These are phyloP conservation scores for Pollicipes pollicipes DNA, from an alignment of 1,140 invertebrate species.

Conservation along the genomic window DNA sequence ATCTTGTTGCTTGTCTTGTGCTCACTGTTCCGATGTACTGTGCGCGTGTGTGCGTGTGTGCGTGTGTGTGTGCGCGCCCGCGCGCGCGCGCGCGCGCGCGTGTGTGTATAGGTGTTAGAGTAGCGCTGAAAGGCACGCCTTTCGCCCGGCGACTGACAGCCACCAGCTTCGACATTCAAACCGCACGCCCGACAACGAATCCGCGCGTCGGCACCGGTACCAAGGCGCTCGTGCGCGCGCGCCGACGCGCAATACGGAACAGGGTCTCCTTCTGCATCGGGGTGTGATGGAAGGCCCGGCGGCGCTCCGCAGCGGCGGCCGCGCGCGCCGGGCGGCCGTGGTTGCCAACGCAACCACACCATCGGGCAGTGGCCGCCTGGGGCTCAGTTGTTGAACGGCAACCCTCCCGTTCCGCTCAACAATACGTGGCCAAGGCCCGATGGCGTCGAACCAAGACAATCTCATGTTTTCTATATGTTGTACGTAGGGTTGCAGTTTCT, in stretches of 20 bases:
- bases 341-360: not conserved
- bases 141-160: too few species aligned
- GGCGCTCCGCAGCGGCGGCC: not conserved
- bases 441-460: not conserved
- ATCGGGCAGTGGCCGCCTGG: not conserved
- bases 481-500: constrained; percentile 1
- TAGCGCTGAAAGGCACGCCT: not conserved
- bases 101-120: not conserved
- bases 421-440: not conserved
- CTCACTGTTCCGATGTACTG: not conserved
- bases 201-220: too few species aligned
- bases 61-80: too few species aligned
- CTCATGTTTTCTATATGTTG: constrained; percentile 1
- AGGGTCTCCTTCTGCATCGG: not conserved
- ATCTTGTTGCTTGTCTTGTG: not conserved
- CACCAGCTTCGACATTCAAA: too few species aligned
- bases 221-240: too few species aligned
- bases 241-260: not conserved
- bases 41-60: too few species aligned
- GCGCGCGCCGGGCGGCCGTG: not conserved
- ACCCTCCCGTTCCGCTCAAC: not conserved
- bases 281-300: too few species aligned
- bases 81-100: too few species aligned
- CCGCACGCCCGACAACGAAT: not conserved
- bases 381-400: not conserved